phyloP scores from a whole-genome alignment of 2,113 vertebrate species.

The Pygoscelis antarcticus region DNA sequence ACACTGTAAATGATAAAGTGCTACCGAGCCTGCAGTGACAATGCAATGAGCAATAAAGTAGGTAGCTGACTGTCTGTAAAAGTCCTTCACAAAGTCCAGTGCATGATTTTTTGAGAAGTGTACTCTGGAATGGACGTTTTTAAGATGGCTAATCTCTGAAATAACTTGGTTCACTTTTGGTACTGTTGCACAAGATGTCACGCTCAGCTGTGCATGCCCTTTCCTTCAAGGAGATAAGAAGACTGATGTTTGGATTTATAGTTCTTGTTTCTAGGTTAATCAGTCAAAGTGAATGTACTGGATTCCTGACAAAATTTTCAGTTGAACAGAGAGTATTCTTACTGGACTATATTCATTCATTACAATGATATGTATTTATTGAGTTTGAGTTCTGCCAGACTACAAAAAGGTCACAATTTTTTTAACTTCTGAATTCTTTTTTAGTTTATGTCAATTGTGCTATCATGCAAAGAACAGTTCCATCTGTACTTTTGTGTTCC shows the following conservation, averaged over 20 bases:
- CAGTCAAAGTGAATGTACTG: not conserved
- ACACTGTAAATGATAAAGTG: not conserved
- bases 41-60: not conserved
- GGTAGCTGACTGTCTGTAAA: not conserved
- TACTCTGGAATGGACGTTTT: not conserved
- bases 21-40: not conserved
- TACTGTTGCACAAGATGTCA: not conserved
- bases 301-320: not conserved
- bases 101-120: not conserved
- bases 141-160: not conserved
- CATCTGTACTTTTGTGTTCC: not conserved
- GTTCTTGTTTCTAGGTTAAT: slow-evolving; percentile 4
- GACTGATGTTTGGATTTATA: not conserved
- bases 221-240: not conserved
- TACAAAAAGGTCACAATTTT: not conserved
- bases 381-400: not conserved
- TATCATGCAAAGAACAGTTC: not conserved
- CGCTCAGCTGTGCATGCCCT: not conserved
- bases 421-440: not conserved
- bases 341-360: not conserved
- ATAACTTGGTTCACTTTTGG: not conserved
- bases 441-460: not conserved
- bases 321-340: not conserved
- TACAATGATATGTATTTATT: not conserved
- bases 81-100: not conserved